Percentiles rank a stretch among this genome's conserved stretches.
Evolutionary conservation across 1,140 invertebrate genomes (phyloP).

Genomic region (Orchesella cincta): DNA sequence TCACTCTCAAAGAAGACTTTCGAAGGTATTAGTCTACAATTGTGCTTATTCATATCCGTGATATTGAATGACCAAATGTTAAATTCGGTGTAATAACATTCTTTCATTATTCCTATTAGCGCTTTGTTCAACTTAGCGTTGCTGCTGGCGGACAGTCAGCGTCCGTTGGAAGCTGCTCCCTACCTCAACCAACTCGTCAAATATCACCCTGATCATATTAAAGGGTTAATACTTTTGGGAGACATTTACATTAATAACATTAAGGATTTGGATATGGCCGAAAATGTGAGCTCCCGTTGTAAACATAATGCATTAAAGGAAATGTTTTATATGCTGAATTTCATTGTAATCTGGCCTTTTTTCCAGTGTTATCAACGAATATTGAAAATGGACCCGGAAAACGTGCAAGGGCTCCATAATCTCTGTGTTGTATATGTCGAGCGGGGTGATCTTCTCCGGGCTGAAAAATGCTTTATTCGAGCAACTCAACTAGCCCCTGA

Average conservation of each 20-base stretch:
- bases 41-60: neutral
- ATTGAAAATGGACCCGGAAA: constrained; percentile 80
- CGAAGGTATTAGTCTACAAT: constrained; percentile 39
- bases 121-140: constrained; percentile 93
- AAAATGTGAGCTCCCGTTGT: constrained; percentile 65
- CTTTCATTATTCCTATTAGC: constrained; percentile 65
- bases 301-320: neutral
- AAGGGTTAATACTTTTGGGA: constrained; percentile 89
- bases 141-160: constrained; percentile 80
- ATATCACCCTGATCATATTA: constrained; percentile 90
- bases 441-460: constrained; percentile 76
- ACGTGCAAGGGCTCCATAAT: constrained; percentile 93
- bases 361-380: constrained; percentile 86
- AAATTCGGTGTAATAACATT: neutral
- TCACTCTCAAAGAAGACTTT: constrained; percentile 64
- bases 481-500: constrained; percentile 77
- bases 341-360: constrained; percentile 11
- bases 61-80: too few species aligned
- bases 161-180: constrained; percentile 86
- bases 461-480: constrained; percentile 78
- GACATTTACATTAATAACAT: constrained; percentile 96
- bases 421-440: constrained; percentile 94
- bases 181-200: constrained; percentile 88
- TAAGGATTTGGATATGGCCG: constrained; percentile 88
- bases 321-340: neutral